These are phyloP conservation scores for Mycalesis mineus DNA, from an alignment of 2,888 invertebrate genomes.

Conservation along the genomic window DNA sequence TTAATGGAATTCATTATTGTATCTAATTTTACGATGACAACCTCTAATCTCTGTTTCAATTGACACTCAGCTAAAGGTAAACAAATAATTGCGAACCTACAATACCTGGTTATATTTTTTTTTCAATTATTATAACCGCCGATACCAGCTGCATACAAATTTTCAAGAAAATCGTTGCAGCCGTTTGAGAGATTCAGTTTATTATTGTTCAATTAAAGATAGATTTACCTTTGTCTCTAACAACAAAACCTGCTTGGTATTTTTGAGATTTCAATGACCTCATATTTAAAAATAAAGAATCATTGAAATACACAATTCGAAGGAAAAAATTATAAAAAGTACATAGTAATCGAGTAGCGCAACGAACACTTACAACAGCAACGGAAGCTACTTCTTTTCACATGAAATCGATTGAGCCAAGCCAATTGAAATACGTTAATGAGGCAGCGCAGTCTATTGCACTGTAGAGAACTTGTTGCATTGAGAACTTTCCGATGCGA, in stretches of 20 bases:
- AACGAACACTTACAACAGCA: background rate
- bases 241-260: too few relatives aligned
- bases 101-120: too few relatives aligned
- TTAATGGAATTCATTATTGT: slow-evolving; percentile 50
- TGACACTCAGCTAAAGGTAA: slow-evolving; percentile 1
- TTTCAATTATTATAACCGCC: too few relatives aligned
- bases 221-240: too few relatives aligned
- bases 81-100: background rate
- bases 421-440: background rate
- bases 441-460: background rate
- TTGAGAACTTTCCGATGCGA: background rate
- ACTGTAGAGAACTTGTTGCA: background rate
- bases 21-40: slow-evolving; percentile 51
- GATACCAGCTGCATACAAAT: too few relatives aligned
- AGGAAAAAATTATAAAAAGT: too few relatives aligned
- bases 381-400: background rate
- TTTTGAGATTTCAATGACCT: background rate
- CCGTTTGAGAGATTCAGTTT: too few relatives aligned
- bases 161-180: too few relatives aligned
- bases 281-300: background rate
- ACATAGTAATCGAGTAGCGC: background rate
- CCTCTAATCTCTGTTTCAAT: slow-evolving; percentile 30
- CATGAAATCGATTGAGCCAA: background rate
- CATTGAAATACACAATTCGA: too few relatives aligned
- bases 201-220: too few relatives aligned